Evolutionary conservation across 2,888 invertebrate species (phyloP).

Genomic region (Melitaea athalia): DNA sequence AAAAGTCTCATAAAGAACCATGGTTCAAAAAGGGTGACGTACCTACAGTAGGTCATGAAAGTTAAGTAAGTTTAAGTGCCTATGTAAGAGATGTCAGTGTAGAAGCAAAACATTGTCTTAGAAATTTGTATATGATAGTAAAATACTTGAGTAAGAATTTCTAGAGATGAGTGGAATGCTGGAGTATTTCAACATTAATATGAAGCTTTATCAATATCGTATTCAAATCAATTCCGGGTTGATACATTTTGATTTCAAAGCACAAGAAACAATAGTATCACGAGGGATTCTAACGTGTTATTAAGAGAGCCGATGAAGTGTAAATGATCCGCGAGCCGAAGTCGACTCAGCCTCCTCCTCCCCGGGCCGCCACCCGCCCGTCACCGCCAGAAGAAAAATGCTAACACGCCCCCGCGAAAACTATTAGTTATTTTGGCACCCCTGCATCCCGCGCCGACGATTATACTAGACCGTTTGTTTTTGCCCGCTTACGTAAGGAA

Average conservation of each 20-base stretch:
- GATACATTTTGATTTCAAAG: slow-evolving; percentile 7
- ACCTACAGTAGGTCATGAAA: neutral
- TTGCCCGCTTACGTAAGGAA: slow-evolving; percentile 34
- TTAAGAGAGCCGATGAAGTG: slow-evolving; percentile 78
- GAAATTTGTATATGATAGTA: too few relatives aligned
- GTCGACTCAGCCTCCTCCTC: slow-evolving; percentile 46
- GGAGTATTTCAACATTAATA: too few relatives aligned
- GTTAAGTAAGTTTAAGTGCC: neutral
- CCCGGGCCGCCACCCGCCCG: slow-evolving; percentile 55
- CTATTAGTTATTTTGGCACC: slow-evolving; percentile 83
- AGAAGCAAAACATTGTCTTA: too few relatives aligned
- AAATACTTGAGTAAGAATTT: too few relatives aligned
- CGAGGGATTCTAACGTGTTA: slow-evolving; percentile 49
- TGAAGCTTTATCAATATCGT: too few relatives aligned
- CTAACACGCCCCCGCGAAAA: slow-evolving; percentile 82
- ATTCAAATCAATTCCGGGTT: too few relatives aligned
- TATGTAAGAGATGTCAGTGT: too few relatives aligned
- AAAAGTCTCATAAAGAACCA: too few relatives aligned
- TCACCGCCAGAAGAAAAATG: slow-evolving; percentile 82
- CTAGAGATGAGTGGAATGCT: too few relatives aligned
- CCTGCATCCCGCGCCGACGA: slow-evolving; percentile 70
- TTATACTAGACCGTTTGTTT: slow-evolving; percentile 51
- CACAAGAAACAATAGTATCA: slow-evolving; percentile 26
- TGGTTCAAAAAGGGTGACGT: neutral
- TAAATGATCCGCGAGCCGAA: slow-evolving; percentile 78